phyloP scores from a whole-genome alignment of 2,888 invertebrate genomes.

The Nyleta sp. region DNA sequence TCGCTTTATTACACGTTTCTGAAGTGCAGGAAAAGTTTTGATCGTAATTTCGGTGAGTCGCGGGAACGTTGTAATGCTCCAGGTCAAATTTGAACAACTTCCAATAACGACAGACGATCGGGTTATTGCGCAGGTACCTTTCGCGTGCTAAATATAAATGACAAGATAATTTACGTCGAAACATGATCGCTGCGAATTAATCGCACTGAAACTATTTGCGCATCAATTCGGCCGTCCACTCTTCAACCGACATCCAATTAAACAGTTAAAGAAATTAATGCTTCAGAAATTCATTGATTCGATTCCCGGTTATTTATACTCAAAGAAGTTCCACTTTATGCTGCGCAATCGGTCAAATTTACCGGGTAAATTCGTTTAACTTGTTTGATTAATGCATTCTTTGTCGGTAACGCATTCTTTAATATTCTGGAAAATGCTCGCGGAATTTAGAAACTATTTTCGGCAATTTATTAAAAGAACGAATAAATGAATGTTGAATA shows the following conservation, averaged over 20 bases:
- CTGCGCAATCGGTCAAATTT: constrained; percentile 18
- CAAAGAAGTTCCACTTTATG: constrained; percentile 15
- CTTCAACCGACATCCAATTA: constrained; percentile 5
- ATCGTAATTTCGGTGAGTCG: constrained; percentile 7
- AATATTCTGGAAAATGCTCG: not conserved
- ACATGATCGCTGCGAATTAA: not conserved
- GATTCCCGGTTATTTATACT: constrained; percentile 21
- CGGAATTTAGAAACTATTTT: not conserved
- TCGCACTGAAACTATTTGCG: constrained; percentile 2
- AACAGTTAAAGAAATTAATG: constrained; percentile 18
- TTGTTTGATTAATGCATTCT: constrained; percentile 33
- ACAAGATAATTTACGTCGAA: no score
- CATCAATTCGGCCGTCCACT: not conserved
- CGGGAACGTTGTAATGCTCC: not conserved
- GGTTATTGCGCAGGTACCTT: no score
- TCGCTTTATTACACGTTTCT: constrained; percentile 16
- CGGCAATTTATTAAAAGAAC: not conserved
- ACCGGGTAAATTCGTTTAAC: constrained; percentile 26
- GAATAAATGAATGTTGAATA: not conserved
- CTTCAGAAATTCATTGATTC: constrained; percentile 26
- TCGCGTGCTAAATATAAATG: no score
- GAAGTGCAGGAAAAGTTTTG: not conserved
- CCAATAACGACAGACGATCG: no score
- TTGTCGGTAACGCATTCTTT: constrained; percentile 1
- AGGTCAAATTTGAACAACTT: not conserved